Evolutionary conservation across 1,140 invertebrate genomes (phyloP).

Genomic region (Notospermus geniculatus): DNA sequence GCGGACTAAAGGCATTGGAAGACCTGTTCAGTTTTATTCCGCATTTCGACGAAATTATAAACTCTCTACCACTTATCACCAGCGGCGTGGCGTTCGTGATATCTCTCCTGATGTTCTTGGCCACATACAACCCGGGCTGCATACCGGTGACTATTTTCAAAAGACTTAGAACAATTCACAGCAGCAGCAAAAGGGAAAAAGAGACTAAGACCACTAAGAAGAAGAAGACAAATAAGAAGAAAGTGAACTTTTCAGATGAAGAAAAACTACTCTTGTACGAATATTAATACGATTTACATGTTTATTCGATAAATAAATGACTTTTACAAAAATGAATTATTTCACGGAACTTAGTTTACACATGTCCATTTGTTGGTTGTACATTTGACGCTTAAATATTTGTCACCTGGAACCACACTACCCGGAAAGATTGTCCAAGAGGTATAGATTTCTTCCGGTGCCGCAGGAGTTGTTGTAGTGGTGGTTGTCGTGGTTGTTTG

Average conservation of each 20-base stretch:
- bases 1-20: constrained; percentile 1
- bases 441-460: too few relatives aligned
- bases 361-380: too few relatives aligned
- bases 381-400: too few relatives aligned
- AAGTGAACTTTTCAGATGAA: constrained; percentile 9
- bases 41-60: neutral
- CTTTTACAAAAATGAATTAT: too few relatives aligned
- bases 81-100: constrained; percentile 1
- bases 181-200: neutral
- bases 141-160: neutral
- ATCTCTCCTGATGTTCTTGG: constrained; percentile 2
- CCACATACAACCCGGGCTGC: constrained; percentile 5
- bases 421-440: too few relatives aligned
- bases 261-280: constrained; percentile 5
- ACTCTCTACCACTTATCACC: neutral
- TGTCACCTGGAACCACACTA: too few relatives aligned
- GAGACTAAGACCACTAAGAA: neutral
- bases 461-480: too few relatives aligned
- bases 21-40: constrained; percentile 9
- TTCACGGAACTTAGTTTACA: too few relatives aligned
- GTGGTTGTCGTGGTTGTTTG: too few relatives aligned
- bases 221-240: neutral
- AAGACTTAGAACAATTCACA: constrained; percentile 4
- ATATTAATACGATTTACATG: constrained; percentile 1
- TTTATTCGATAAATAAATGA: constrained; percentile 9